Evolutionary conservation across 2,888 invertebrate genomes (phyloP).

Genomic region (Cerceris ruficornis): DNA sequence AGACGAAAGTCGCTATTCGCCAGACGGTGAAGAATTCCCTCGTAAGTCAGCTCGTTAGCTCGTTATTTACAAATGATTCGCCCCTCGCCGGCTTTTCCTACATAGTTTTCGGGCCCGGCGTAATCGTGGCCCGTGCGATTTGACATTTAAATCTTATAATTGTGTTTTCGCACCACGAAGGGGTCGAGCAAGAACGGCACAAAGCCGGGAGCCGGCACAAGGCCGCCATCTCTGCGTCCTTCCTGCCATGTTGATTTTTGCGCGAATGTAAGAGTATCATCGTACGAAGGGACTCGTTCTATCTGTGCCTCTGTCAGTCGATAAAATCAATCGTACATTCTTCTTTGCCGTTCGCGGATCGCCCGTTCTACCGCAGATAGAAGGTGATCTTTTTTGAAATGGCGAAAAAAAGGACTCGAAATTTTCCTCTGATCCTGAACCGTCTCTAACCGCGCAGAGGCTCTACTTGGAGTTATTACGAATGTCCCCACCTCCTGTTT

Average conservation of each 20-base stretch:
- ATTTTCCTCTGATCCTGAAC: not conserved
- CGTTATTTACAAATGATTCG: constrained; percentile 77
- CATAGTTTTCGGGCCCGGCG: constrained; percentile 54
- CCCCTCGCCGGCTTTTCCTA: constrained; percentile 31
- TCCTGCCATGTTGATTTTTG: constrained; percentile 79
- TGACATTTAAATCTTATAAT: constrained; percentile 80
- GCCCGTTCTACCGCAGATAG: too few relatives aligned
- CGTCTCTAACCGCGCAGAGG: constrained; percentile 37
- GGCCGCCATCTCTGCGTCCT: constrained; percentile 76
- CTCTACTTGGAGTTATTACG: constrained; percentile 69
- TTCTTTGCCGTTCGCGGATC: too few relatives aligned
- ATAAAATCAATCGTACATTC: not conserved
- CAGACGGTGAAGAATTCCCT: constrained; percentile 60
- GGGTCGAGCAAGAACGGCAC: constrained; percentile 24
- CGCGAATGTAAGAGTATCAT: constrained; percentile 50
- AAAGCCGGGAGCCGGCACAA: constrained; percentile 33
- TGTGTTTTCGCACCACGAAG: constrained; percentile 58
- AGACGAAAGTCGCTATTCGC: constrained; percentile 26
- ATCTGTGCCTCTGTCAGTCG: not conserved
- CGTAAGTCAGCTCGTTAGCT: constrained; percentile 79
- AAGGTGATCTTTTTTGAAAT: too few relatives aligned
- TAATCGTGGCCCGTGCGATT: constrained; percentile 70
- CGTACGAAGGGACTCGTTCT: constrained; percentile 26
- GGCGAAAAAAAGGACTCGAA: not conserved
- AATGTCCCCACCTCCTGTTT: constrained; percentile 70